Evolutionary conservation across 1,140 invertebrate species (phyloP), one percentile per base, ranked within the genome.

Genomic region (Heliconius melpomene): DNA sequence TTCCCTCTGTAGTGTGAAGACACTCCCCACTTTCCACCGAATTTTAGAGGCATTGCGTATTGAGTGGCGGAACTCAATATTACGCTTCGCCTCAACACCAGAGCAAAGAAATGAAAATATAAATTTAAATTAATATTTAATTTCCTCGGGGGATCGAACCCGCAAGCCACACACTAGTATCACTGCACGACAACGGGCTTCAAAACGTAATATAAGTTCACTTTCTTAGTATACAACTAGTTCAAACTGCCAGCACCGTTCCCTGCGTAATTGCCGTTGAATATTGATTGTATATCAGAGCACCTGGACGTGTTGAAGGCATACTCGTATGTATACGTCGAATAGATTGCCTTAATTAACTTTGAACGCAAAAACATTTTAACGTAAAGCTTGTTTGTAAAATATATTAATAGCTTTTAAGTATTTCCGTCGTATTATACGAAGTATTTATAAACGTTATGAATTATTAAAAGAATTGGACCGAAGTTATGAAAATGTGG

Each of bases 211-310:
- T 66, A 13, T 6, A 66, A 29, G 26, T 23, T 26, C 23, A 66
- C 60, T 66, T 66, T 66, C 60, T 66, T 66, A 29, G 13, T 66
- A 66, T 3, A 66, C 60, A 13, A 29, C 60, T 29, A 66, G 60
- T 26, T 29, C 26, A 29, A 66, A 29, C 60, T 66, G 60, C 26
- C 26, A n/a, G 60, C 60, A 66, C 60, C 60, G 3, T 66, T 66
- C 60, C 75, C 50, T 72, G 60, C 26, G 52, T 78, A 74, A 60
- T 54, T 74, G 72, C 72, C 26, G 72, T 20, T 70, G 71, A 78
- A 78, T 74, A 74, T 78, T 66, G 72, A 78, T 74, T 57, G 77
- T 57, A 74, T 72, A 78, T 78, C 54, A 74, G 57, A 72, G 40
- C 77, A 72, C 40, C 77, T 54, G 46, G 52, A 78, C 70, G 20